phyloP scores from a whole-genome alignment of 2,888 invertebrate genomes.

The Hypomecis atomaria region DNA sequence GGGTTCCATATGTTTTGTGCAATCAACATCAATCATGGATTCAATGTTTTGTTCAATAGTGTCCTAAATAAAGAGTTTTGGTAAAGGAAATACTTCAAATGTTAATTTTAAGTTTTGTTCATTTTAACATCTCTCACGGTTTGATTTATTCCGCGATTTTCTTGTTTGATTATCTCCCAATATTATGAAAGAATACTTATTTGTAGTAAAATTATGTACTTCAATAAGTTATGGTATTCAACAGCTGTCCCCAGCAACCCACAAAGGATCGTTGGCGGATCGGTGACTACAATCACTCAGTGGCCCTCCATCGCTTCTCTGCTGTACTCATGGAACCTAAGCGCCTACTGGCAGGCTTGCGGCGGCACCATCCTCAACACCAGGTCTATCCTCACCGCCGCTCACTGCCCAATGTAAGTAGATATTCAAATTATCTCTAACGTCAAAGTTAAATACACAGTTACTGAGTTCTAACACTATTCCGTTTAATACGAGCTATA shows the following conservation, averaged over 20 bases:
- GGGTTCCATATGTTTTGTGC: no score
- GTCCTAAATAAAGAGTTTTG: no score
- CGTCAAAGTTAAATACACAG: no score
- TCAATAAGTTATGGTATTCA: conserved; percentile 2
- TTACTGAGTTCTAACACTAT: no score
- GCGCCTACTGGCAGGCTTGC: conserved; percentile 46
- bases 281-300: conserved; percentile 45
- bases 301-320: conserved; percentile 50
- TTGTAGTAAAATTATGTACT: neutral
- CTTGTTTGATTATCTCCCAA: no score
- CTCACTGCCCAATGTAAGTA: conserved; percentile 52
- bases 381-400: conserved; percentile 49
- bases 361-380: conserved; percentile 53
- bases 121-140: no score
- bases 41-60: no score
- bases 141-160: no score
- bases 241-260: conserved; percentile 44
- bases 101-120: no score
- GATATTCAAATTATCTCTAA: neutral
- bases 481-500: neutral
- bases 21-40: no score
- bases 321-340: conserved; percentile 43
- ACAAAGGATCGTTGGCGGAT: conserved; percentile 56
- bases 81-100: no score
- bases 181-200: no score